phyloP scores from a whole-genome alignment of 2,113 vertebrate genomes.

The Labeo catla region DNA sequence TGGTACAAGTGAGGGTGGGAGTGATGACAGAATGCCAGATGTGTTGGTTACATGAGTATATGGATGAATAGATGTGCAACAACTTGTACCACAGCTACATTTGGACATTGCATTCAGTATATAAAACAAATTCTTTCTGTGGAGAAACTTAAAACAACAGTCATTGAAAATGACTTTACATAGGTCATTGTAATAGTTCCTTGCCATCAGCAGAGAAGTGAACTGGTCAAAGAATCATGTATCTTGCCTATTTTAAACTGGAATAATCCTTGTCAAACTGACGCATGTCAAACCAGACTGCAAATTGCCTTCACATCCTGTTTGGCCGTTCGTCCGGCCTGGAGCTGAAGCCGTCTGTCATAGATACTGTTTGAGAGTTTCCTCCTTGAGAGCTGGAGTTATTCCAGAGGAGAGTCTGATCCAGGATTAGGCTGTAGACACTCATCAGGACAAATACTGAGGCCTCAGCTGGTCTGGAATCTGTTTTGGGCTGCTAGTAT shows the following conservation, averaged over 20 bases:
- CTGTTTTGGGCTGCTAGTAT: slow-evolving; percentile 15
- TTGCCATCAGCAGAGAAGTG: slow-evolving; percentile 32
- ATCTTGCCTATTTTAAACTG: slow-evolving; percentile 48
- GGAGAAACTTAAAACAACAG: background rate
- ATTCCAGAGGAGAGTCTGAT: slow-evolving; percentile 29
- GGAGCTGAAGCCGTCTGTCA: slow-evolving; percentile 32
- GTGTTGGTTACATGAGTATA: background rate
- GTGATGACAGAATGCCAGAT: slow-evolving; percentile 6
- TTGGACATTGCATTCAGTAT: background rate
- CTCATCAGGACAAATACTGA: slow-evolving; percentile 1
- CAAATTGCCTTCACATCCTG: slow-evolving; percentile 56
- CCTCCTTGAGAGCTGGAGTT: slow-evolving; percentile 34
- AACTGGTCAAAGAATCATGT: slow-evolving; percentile 47
- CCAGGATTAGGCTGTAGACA: slow-evolving; percentile 28
- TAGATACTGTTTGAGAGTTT: slow-evolving; percentile 44
- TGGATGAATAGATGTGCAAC: background rate
- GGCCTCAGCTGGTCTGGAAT: slow-evolving; percentile 28
- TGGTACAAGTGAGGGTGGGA: background rate
- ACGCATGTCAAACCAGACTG: slow-evolving; percentile 43
- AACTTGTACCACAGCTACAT: background rate
- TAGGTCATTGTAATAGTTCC: background rate
- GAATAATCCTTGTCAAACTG: slow-evolving; percentile 30
- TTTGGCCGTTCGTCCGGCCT: slow-evolving; percentile 36
- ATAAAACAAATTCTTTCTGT: background rate
- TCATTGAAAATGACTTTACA: background rate